These are phyloP conservation scores for Ruditapes philippinarum DNA, from an alignment of 1,140 invertebrate genomes.

Conservation along the genomic window DNA sequence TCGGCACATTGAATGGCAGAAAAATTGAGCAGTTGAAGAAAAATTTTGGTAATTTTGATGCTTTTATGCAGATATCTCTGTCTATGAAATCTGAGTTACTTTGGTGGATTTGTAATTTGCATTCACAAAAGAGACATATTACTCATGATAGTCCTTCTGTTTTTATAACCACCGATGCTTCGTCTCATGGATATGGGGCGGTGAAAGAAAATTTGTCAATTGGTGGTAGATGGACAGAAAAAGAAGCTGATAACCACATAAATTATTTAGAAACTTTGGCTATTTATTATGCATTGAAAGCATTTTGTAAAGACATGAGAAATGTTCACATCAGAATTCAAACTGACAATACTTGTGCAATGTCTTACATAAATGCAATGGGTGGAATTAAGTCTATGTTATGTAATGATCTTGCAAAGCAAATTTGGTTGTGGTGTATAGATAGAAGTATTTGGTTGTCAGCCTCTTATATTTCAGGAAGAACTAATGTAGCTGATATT, in stretches of 20 bases:
- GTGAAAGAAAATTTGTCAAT: neutral
- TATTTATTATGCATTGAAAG: neutral
- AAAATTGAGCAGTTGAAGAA: neutral
- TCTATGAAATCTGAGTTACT: conserved; percentile 1
- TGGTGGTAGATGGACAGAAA: neutral
- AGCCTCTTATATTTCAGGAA: neutral
- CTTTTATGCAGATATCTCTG: neutral
- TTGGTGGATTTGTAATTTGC: conserved; percentile 33
- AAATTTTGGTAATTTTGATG: conserved; percentile 6
- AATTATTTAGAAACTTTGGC: neutral
- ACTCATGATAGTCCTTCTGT: neutral
- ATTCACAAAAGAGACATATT: neutral
- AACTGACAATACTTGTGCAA: neutral
- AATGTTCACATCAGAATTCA: neutral
- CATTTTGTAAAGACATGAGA: neutral
- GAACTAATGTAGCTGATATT: neutral
- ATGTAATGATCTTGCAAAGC: neutral
- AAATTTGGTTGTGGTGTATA: conserved; percentile 15
- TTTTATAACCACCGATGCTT: conserved; percentile 11
- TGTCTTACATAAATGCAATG: conserved; percentile 12
- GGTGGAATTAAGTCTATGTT: conserved; percentile 30
- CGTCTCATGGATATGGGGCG: neutral
- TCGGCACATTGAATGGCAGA: conserved; percentile 1
- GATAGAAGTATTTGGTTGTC: neutral
- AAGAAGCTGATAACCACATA: neutral